Base-by-base conservation (phyloP, 2,888 invertebrate genomes). In the Caenorhabditis wallacei region DNA sequence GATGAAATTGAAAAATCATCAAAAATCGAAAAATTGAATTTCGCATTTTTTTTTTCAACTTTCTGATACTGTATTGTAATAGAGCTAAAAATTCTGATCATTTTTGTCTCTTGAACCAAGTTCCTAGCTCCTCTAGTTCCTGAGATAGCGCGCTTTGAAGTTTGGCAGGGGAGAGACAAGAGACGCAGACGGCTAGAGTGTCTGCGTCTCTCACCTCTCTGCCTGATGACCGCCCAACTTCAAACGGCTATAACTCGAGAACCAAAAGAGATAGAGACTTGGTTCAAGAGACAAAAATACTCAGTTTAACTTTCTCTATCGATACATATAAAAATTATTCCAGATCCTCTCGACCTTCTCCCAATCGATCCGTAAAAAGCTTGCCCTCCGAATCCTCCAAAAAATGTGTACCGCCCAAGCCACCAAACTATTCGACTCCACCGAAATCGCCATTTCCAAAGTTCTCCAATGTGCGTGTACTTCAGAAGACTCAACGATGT, bases 401-500 rank as follows among this genome's bases (percentile, higher is more conserved):
- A 83, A 83, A 66, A 83, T 83, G 83, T 83, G 83, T 66, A 74
- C 56, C 46, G 83, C 83, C 1, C 83, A 83, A 71, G 83, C 83
- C 1, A 66, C 83, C 0, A 72, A 68, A 13, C 53, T 83, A 3
- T 76, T 75, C 59, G 80, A 83, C 57, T 75, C 70, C 16, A 83
- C 83, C 4, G 83, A 83, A 37, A 71, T 71, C 26, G 70, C 80
- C 26, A 75, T 83, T 20, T 69, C 59, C 4, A 83, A 83, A 37
- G 80, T 83, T 16, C 66, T 83, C 16, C 63, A 75, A 46, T 71
- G 68, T 3, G 70, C 75, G 1, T 48, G 64, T 18, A 51, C 76
- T 24, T 75, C 75, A 11, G 66, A 64, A 20, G 80, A 83, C 66
- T 30, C 26, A 8, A 80, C 80, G 48, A 78, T 83, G 75, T 22